Conservation (phyloP, 2,113 vertebrate genomes). For the Lethenteron reissneri region DNA sequence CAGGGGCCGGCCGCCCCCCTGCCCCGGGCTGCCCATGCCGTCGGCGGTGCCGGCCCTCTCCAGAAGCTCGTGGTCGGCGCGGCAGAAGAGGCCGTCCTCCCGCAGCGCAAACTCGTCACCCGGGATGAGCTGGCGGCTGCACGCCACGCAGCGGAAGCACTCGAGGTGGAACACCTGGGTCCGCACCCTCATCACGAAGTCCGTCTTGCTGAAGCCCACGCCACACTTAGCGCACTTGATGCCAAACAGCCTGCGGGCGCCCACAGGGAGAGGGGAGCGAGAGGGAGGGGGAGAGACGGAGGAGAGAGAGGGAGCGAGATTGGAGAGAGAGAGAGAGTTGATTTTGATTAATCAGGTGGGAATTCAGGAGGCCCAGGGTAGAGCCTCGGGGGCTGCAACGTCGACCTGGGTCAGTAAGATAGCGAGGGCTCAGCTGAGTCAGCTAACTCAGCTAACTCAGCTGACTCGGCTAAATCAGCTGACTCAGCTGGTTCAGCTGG, state of each 20-base stretch:
- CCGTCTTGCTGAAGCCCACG: slow-evolving; percentile 68
- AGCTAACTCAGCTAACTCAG: too few relatives aligned
- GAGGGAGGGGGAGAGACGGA: too few relatives aligned
- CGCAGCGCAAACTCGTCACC: slow-evolving; percentile 82
- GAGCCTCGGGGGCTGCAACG: too few relatives aligned
- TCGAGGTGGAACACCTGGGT: slow-evolving; percentile 79
- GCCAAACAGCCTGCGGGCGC: slow-evolving; percentile 52
- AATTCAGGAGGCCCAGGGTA: too few relatives aligned
- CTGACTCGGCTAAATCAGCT: too few relatives aligned
- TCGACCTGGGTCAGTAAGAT: too few relatives aligned
- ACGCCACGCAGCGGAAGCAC: slow-evolving; percentile 82
- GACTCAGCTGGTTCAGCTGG: too few relatives aligned
- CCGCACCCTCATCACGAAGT: slow-evolving; percentile 80
- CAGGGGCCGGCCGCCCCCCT: slow-evolving; percentile 25
- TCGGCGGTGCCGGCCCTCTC: slow-evolving; percentile 31
- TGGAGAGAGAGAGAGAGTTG: too few relatives aligned
- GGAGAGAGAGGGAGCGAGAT: too few relatives aligned
- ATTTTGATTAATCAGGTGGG: too few relatives aligned
- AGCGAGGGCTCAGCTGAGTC: too few relatives aligned
- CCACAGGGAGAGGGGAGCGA: too few relatives aligned
- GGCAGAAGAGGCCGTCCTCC: slow-evolving; percentile 69
- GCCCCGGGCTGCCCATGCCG: slow-evolving; percentile 43
- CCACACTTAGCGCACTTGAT: slow-evolving; percentile 80
- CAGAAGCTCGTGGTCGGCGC: slow-evolving; percentile 49
- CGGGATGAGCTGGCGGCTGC: slow-evolving; percentile 68